Conservation (phyloP, 2,113 vertebrate genomes). For the Myotis brandtii region DNA sequence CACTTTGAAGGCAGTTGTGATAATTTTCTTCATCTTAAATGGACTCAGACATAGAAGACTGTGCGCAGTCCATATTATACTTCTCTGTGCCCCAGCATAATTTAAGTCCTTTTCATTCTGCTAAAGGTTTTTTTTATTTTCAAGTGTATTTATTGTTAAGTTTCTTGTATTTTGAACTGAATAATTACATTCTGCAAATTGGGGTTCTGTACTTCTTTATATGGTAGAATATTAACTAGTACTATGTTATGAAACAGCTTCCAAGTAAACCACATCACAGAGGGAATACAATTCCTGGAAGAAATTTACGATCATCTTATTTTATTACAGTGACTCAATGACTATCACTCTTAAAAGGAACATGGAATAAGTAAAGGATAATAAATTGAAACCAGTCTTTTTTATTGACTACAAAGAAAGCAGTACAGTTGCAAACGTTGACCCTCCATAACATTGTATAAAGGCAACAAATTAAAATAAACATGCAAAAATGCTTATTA, state of each 20-base stretch:
- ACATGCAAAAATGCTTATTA: background rate
- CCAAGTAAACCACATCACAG: background rate
- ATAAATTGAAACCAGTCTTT: slow-evolving; percentile 3
- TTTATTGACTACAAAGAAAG: background rate
- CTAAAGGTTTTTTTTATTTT: slow-evolving; percentile 27
- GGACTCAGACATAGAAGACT: background rate
- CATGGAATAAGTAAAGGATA: slow-evolving; percentile 10
- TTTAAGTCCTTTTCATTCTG: background rate
- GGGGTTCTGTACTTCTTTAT: slow-evolving; percentile 6
- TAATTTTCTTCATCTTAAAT: background rate
- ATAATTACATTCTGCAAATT: background rate
- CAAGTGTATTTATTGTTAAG: background rate
- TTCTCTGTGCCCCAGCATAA: background rate
- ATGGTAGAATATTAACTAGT: slow-evolving; percentile 21
- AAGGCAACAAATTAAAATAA: slow-evolving; percentile 9
- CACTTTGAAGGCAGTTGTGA: background rate
- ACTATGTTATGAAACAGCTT: slow-evolving; percentile 13
- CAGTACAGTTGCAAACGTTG: background rate
- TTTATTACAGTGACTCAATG: slow-evolving; percentile 41
- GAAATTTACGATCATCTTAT: slow-evolving; percentile 26
- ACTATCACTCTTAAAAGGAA: slow-evolving; percentile 28
- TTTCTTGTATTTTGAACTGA: background rate
- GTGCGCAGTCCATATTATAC: background rate
- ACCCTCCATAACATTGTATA: background rate
- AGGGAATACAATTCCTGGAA: background rate